These are phyloP conservation scores for Chrysodeixis includens DNA, from an alignment of 2,888 invertebrate species.

Conservation along the genomic window DNA sequence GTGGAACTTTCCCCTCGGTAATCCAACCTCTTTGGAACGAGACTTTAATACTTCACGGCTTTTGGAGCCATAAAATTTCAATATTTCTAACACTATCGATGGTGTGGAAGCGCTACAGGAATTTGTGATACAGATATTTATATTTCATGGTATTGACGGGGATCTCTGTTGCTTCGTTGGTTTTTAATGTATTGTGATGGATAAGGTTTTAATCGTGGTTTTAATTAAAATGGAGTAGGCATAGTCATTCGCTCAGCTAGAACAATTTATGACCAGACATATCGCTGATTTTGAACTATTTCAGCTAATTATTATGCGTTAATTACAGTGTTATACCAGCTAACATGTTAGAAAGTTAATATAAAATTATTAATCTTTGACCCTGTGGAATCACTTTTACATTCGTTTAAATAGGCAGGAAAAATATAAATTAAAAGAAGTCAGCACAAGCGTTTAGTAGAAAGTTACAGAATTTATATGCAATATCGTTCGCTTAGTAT, in stretches of 20 bases:
- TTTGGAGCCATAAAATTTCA: slow-evolving; percentile 58
- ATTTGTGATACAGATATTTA: slow-evolving; percentile 29
- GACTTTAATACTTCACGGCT: slow-evolving; percentile 62
- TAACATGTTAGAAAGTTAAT: no score
- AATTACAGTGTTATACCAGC: no score
- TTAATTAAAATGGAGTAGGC: background rate
- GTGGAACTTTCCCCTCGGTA: slow-evolving; percentile 37
- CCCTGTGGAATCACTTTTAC: no score
- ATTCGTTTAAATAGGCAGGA: no score
- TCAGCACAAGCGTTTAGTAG: background rate
- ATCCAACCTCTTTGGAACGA: slow-evolving; percentile 38
- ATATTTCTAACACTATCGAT: slow-evolving; percentile 55
- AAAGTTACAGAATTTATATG: background rate
- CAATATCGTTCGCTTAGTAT: background rate
- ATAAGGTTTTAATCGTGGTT: background rate
- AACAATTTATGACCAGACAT: no score
- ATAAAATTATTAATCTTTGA: no score
- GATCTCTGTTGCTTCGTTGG: slow-evolving; percentile 18
- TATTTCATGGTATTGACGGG: slow-evolving; percentile 31
- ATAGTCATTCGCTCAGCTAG: no score
- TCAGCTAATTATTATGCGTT: no score
- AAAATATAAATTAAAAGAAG: no score
- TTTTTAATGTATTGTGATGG: slow-evolving; percentile 22
- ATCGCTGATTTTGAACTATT: no score
- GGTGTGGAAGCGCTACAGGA: slow-evolving; percentile 50